Evolutionary conservation across 2,113 vertebrate species (phyloP).

Genomic region (Odocoileus virginianus): DNA sequence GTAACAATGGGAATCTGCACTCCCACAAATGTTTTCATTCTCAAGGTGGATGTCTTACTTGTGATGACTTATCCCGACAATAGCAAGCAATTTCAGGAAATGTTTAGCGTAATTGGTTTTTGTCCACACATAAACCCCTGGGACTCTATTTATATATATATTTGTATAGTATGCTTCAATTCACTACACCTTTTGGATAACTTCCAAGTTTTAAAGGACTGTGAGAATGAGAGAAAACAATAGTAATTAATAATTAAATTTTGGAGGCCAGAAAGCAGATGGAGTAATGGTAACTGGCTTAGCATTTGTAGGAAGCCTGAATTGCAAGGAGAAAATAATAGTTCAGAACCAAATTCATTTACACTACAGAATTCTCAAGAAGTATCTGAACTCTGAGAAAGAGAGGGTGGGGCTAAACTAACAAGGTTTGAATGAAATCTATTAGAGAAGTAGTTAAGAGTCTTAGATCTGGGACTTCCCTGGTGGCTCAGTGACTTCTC

Average conservation of each 20-base stretch:
- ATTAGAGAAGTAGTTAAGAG: background rate
- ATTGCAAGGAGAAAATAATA: slow-evolving; percentile 32
- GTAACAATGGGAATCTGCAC: background rate
- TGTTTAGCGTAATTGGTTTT: background rate
- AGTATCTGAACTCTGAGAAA: background rate
- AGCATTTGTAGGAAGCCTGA: background rate
- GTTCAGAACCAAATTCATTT: background rate
- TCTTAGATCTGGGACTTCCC: background rate
- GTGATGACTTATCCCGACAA: slow-evolving; percentile 38
- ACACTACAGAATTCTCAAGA: slow-evolving; percentile 17
- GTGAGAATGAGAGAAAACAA: background rate
- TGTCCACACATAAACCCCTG: slow-evolving; percentile 11
- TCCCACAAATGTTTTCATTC: slow-evolving; percentile 24
- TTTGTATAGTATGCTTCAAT: slow-evolving; percentile 37
- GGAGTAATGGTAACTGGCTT: background rate
- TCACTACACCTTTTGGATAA: slow-evolving; percentile 16
- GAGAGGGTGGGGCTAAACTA: background rate
- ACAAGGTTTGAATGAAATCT: slow-evolving; percentile 35
- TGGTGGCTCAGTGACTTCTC: background rate
- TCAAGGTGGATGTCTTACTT: slow-evolving; percentile 23
- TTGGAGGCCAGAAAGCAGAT: background rate
- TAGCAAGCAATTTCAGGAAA: slow-evolving; percentile 47
- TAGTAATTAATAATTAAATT: slow-evolving; percentile 19
- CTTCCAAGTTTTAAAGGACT: background rate
- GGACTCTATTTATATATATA: background rate